Conservation (phyloP, 2,797 vertebrate species). For the Tragopan temminckii region DNA sequence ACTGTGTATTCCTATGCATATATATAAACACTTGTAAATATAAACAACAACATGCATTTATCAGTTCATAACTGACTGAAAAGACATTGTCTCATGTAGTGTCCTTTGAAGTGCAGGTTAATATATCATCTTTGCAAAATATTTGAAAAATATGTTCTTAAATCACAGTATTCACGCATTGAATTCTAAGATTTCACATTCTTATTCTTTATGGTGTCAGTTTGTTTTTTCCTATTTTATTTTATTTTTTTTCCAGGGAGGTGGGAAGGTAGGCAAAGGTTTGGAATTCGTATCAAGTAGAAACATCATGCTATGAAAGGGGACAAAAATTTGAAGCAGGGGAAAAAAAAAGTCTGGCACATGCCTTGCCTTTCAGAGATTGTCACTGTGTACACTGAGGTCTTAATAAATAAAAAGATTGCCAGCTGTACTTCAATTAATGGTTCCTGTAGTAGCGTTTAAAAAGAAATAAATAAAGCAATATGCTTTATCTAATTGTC, state of each 20-base stretch:
- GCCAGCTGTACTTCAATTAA: conserved; percentile 74
- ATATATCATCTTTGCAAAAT: background rate
- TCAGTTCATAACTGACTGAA: background rate
- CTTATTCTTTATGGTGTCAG: conserved; percentile 8
- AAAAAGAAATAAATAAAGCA: conserved; percentile 68
- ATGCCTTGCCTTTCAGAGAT: conserved; percentile 35
- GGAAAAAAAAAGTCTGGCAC: background rate
- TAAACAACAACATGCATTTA: background rate
- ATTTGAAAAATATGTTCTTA: background rate
- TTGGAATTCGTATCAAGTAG: conserved; percentile 52
- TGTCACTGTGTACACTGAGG: conserved; percentile 37
- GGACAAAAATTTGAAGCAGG: background rate
- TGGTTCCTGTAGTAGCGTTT: conserved; percentile 69
- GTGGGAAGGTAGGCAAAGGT: conserved; percentile 11
- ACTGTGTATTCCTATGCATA: background rate
- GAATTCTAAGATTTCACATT: conserved; percentile 4
- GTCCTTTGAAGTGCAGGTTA: background rate
- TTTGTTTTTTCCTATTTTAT: background rate
- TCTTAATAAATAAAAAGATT: conserved; percentile 76
- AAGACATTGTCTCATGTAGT: background rate
- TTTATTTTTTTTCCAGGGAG: background rate
- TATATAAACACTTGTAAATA: background rate
- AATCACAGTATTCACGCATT: background rate
- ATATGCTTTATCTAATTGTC: conserved; percentile 75
- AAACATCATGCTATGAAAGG: conserved; percentile 54